Conservation (phyloP, 2,113 vertebrate genomes). For the Vidua chalybeata region DNA sequence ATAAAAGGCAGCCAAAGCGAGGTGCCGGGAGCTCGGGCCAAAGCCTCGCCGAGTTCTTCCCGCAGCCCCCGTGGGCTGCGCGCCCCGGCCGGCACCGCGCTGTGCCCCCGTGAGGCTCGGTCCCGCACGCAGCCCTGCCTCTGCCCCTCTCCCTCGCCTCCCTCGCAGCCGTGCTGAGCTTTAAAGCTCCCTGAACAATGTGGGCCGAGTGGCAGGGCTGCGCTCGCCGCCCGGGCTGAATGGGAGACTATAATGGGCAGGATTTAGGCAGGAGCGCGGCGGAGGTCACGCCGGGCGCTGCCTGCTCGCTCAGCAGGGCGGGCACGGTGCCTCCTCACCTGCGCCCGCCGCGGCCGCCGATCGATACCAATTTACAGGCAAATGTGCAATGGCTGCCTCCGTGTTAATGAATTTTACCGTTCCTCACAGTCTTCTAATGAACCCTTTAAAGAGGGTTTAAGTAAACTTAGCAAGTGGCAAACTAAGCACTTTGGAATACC, state of each 20-base stretch:
- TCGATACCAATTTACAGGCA: constrained; percentile 87
- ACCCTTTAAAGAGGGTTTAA: constrained; percentile 76
- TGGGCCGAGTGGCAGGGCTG: constrained; percentile 62
- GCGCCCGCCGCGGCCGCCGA: constrained; percentile 42
- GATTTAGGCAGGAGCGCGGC: constrained; percentile 64
- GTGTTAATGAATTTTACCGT: constrained; percentile 83
- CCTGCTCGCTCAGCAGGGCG: constrained; percentile 61
- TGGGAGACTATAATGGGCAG: constrained; percentile 64
- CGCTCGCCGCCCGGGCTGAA: constrained; percentile 53
- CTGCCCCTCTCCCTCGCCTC: constrained; percentile 68
- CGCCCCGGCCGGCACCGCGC: neutral
- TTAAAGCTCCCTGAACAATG: constrained; percentile 74
- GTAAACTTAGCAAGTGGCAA: constrained; percentile 73
- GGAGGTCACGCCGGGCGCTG: constrained; percentile 61
- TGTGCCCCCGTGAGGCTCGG: neutral
- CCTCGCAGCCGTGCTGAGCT: constrained; percentile 61
- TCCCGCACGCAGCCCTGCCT: constrained; percentile 6
- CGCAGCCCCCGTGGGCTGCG: neutral
- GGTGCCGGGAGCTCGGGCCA: neutral
- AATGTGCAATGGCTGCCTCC: constrained; percentile 78
- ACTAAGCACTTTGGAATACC: constrained; percentile 61
- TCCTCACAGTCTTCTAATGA: constrained; percentile 79
- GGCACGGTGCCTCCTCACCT: constrained; percentile 75
- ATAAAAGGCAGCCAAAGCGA: neutral
- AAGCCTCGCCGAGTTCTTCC: neutral